Base-by-base conservation (phyloP, 1,140 invertebrate genomes). In the Lineus longissimus region DNA sequence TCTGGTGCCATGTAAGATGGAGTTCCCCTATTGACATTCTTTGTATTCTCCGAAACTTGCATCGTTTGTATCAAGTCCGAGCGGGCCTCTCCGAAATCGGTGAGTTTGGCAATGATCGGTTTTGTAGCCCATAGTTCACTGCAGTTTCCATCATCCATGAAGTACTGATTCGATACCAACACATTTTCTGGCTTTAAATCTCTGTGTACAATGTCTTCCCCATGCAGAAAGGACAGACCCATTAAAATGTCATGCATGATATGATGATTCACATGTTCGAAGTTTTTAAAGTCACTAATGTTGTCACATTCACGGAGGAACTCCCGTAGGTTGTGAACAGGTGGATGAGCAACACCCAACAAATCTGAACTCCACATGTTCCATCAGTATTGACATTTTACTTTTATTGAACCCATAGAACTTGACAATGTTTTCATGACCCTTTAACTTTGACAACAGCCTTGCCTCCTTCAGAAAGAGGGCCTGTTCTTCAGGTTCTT, bases 261-360 rank as follows among this genome's bases (percentile, higher is more conserved):
- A 51, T 23, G 25, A 19, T 23, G n/a, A 19, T 51, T 19, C 4
- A 51, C 6, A 27, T 51, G 47, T 27, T 51, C 47, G n/a, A 51
- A 51, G 47, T 51, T 51, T 51, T 51, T n/a, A 27, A 23, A 51
- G 25, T 51, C 47, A 51, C 19, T 23, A 51, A 51, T 51, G 25
- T n/a, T 51, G n/a, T 51, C 47, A n/a, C 47, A 51, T 36, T 36
- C 33, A 36, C 33, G 33, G 33, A 36, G 33, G 4, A 36, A 36
- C 33, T 36, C 33, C 33, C 33, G 33, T 7, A 36, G 33, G 33
- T 36, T 36, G 33, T 36, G 33, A 7, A 36, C 33, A 7, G 33
- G 33, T 36, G 33, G 15, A 36, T 36, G 33, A 7, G 4, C 33
- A 7, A 36, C 15, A 15, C 15, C 33, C 33, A 36, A 15, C 33